Evolutionary conservation across 2,113 vertebrate species (phyloP).

Genomic region (Lutjanus erythropterus): DNA sequence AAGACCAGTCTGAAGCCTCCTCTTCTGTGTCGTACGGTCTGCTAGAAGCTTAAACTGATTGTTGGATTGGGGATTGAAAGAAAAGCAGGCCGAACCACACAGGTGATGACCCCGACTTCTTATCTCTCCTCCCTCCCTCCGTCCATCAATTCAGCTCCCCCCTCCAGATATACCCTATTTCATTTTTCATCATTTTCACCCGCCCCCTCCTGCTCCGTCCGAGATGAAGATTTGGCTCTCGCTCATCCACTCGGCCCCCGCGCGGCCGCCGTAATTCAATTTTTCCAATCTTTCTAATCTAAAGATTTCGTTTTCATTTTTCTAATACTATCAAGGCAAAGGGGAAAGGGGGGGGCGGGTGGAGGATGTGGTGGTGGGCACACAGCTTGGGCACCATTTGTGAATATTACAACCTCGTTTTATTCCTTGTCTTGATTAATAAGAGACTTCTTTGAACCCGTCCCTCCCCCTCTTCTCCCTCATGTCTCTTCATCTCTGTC

Average conservation of each 20-base stretch:
- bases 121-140: slow-evolving; percentile 43
- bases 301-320: slow-evolving; percentile 82
- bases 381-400: slow-evolving; percentile 59
- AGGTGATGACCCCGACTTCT: slow-evolving; percentile 71
- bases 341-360: not conserved
- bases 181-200: slow-evolving; percentile 75
- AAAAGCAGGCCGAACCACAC: slow-evolving; percentile 37
- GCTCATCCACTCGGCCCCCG: slow-evolving; percentile 62
- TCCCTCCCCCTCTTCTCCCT: slow-evolving; percentile 11
- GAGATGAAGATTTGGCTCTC: slow-evolving; percentile 74
- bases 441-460: slow-evolving; percentile 56
- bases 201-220: slow-evolving; percentile 2
- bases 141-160: not conserved
- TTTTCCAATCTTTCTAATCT: slow-evolving; percentile 83
- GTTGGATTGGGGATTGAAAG: slow-evolving; percentile 63
- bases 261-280: slow-evolving; percentile 71
- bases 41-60: slow-evolving; percentile 57
- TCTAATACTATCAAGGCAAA: slow-evolving; percentile 78
- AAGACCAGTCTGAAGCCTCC: not conserved
- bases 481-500: slow-evolving; percentile 15
- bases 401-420: slow-evolving; percentile 71
- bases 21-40: not conserved
- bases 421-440: slow-evolving; percentile 70
- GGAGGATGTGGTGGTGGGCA: not conserved
- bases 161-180: slow-evolving; percentile 51